These are phyloP conservation scores for Vandiemenella viatica DNA, from an alignment of 2,888 invertebrate genomes.

Conservation along the genomic window DNA sequence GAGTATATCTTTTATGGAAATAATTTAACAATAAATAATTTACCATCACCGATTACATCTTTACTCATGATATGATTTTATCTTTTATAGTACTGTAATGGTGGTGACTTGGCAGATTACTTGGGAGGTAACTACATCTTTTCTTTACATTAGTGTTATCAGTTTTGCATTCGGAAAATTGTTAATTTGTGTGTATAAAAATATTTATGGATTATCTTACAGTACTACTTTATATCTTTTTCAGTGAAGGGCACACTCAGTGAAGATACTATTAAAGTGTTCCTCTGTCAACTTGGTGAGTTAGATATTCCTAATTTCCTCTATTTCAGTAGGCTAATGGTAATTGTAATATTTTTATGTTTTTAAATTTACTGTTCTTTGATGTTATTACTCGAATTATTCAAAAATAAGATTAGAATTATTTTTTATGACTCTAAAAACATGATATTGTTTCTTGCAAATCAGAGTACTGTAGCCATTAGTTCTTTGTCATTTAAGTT, in stretches of 20 bases:
- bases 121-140: slow-evolving; percentile 45
- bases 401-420: neutral
- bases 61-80: slow-evolving; percentile 31
- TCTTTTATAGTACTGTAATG: slow-evolving; percentile 83
- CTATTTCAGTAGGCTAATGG: neutral
- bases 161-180: too few species aligned
- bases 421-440: slow-evolving; percentile 5
- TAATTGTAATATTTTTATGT: too few species aligned
- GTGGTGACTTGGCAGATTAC: slow-evolving; percentile 97
- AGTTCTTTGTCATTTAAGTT: too few species aligned
- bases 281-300: slow-evolving; percentile 81
- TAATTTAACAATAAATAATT: neutral
- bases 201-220: too few species aligned
- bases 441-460: slow-evolving; percentile 1
- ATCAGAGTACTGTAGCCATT: too few species aligned
- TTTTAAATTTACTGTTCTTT: too few species aligned
- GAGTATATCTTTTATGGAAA: slow-evolving; percentile 26
- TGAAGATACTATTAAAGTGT: slow-evolving; percentile 91
- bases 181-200: too few species aligned
- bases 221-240: too few species aligned
- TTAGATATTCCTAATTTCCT: slow-evolving; percentile 12
- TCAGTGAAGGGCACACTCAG: slow-evolving; percentile 82
- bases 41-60: slow-evolving; percentile 38
- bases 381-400: neutral
- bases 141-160: too few species aligned